Evolutionary conservation across 1,140 invertebrate species (phyloP).

Genomic region (Nomia melanderi): DNA sequence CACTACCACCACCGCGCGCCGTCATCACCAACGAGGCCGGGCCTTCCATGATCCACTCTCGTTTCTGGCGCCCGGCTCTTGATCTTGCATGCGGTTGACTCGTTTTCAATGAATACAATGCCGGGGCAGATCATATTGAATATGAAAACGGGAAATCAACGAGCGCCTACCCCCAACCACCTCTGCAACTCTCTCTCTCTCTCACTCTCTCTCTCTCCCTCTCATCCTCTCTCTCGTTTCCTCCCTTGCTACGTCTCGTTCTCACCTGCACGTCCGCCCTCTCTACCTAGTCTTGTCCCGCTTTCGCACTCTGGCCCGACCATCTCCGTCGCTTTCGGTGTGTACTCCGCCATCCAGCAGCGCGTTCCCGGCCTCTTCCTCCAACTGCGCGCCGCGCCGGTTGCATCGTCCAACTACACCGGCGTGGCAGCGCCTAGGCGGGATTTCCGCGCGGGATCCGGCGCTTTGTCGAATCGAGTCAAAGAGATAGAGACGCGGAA

Average conservation of each 20-base stretch:
- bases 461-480: conserved; percentile 66
- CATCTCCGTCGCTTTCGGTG: not conserved
- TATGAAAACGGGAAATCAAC: conserved; percentile 81
- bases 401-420: conserved; percentile 27
- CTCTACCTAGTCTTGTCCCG: not conserved
- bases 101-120: conserved; percentile 81
- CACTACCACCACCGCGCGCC: conserved; percentile 52
- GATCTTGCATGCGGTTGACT: conserved; percentile 81
- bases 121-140: conserved; percentile 79
- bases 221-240: conserved; percentile 5
- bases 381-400: too few relatives aligned
- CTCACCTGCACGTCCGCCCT: too few relatives aligned
- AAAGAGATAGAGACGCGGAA: conserved; percentile 40
- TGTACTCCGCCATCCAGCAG: not conserved
- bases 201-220: not conserved
- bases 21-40: conserved; percentile 57
- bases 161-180: conserved; percentile 64
- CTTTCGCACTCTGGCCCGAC: not conserved
- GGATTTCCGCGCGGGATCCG: conserved; percentile 50
- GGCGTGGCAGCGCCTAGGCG: conserved; percentile 15
- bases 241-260: too few relatives aligned
- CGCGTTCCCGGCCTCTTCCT: not conserved
- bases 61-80: conserved; percentile 69
- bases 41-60: conserved; percentile 74
- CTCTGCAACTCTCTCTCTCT: not conserved